Base-by-base conservation (phyloP, 2,888 invertebrate species). In the Drosophila nigricruria region DNA sequence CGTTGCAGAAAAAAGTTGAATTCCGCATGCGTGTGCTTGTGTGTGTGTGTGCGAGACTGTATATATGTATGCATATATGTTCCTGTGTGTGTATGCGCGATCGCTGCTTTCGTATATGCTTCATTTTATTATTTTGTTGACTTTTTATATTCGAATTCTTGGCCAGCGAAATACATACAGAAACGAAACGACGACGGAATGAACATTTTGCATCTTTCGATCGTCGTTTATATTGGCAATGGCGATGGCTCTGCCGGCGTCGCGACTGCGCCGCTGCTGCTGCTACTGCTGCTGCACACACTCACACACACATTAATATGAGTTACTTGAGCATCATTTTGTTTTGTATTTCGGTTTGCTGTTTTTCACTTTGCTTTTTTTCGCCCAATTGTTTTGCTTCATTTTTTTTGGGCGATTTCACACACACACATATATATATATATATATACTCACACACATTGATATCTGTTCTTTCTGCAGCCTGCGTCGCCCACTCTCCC, bases 131-230 rank as follows among this genome's bases (percentile, higher is more conserved):
- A 80, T 86, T 90, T 86, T 89, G 75, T 82, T 84, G 78, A 81
- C 77, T 78, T 86, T 89, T 85, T 78, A 82, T 85, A 73, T 78
- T 72, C 76, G 73, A 76, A 86, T 82, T 77, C 81, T 83, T 79
- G 57, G 79, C 79, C 73, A 70, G 60, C 60, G 70, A 66, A 68
- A 76, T 62, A 77, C 82, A 70, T 75, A 88, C 80, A 76, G 76
- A 77, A 79, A 73, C 76, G 85, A 77, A 62, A 75, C 85, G 70
- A 69, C 88, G 59, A 70, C 82, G 69, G 73, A 89, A 85, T 88
- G 89, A 86, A 79, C 81, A 82, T 85, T 88, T 88, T 90, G 90
- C 88, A 90, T 88, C 90, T 89, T 85, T 79, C 88, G 88, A 83
- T 85, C 78, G 81, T 73, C 88, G 80, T 84, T 84, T 84, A 84